Evolutionary conservation across 2,888 invertebrate species (phyloP), one percentile per base, ranked within the genome.

Genomic region (Perdita meconis): DNA sequence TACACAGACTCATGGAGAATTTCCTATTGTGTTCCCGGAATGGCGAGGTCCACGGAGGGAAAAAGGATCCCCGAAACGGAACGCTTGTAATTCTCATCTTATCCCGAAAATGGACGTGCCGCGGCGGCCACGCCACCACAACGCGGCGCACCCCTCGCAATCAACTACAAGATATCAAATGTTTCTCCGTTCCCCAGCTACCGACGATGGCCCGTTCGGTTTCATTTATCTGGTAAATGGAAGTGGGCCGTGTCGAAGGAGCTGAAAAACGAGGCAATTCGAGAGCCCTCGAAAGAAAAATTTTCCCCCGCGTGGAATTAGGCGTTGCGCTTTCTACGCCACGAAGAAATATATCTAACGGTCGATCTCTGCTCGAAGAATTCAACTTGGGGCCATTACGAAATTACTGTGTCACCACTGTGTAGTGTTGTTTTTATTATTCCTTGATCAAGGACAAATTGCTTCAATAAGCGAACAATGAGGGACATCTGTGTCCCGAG

Each of bases 11-110:
- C 57, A 51, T 24, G 66, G 76, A 76, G 83, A 76, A 78, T 83
- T 78, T 78, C 66, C 86, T 64, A 86, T 86, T 86, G 85, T 86
- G 67, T 71, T 71, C 74, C 44, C 22, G 55, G 53, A 81, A 78
- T 61, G 73, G 69, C 69, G 64, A 64, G 69, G 57, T 10, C 42
- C 57, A 36, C 34, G 57, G 50, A 68, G 75, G 75, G 80, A 60
- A 69, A 83, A 77, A 64, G 60, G 75, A 84, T 68, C 71, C 73
- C 78, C 69, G 77, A 81, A 85, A 85, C 82, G 78, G 79, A 75
- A 79, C 81, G 83, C 82, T 87, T 84, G 85, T 88, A 90, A 89
- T 90, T 89, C 89, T 84, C 85, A 85, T 86, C 87, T 89, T 87
- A 88, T 88, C 86, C 84, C 68, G 80, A 84, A 89, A 90, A 89